Base-by-base conservation (phyloP, 2,797 vertebrate genomes). In the Tiaroga cobitis region DNA sequence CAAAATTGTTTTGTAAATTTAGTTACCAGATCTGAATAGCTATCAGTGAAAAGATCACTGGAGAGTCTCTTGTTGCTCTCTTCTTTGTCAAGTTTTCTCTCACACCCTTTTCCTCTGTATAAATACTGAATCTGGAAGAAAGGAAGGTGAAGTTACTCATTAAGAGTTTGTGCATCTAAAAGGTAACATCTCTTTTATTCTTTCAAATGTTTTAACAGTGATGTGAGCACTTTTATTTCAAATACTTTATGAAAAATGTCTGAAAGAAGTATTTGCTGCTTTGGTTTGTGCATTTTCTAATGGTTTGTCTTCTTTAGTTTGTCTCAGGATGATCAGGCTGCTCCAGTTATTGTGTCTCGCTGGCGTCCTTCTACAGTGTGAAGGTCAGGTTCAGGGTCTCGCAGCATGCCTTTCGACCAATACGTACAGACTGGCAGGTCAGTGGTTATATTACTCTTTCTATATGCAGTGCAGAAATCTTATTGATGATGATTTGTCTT, bases 341-440 rank as follows among this genome's bases (percentile, higher is more conserved):
- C 11, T 89, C 73, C 72, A 93, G 78, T 85, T 95, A 29, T 49
- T 94, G 81, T 92, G 85, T 86, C 90, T 92, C 65, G 87, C 94
- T 77, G 86, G 83, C 61, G 87, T 95, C 63, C 86, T 94, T 91
- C 41, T 93, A 74, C 86, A 46, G 56, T 89, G 84, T 4, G 82
- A 92, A 70, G 94, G 90, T 77, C 93, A 94, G 85, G 0, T 0
- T 0, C n/a, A 39, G 85, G 0, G 0, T 0, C 37, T 46, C 9
- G 2, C 3, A 18, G 5, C 51, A 1, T 96, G 95, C 54, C 0
- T 39, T 19, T 0, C 0, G 0, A 89, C 90, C 37, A 0, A 0
- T 0, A 92, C 95, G 34, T 93, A 90, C 90, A 93, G 92, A 91
- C 0, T 72, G 51, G 93, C 95, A 91, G 89, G 95, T 96, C 75